Evolutionary conservation across 2,113 vertebrate genomes (phyloP).

Genomic region (Aegithalos caudatus): DNA sequence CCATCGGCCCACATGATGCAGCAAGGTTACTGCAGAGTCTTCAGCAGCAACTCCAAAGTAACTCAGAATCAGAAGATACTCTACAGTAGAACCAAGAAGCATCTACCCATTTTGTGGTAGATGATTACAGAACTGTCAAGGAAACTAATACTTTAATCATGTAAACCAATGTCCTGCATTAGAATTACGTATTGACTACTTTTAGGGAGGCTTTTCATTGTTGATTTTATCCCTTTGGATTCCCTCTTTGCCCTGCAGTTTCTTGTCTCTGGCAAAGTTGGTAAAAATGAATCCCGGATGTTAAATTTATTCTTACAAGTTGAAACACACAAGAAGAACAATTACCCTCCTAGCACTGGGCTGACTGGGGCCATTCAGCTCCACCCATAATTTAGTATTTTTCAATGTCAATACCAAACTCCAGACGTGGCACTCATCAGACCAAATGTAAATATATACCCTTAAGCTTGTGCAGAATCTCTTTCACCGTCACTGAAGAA

Average conservation of each 20-base stretch:
- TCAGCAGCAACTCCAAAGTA: background rate
- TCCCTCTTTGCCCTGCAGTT: too few relatives aligned
- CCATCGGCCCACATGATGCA: background rate
- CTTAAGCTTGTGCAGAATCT: background rate
- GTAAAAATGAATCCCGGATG: background rate
- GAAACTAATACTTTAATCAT: background rate
- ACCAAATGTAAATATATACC: background rate
- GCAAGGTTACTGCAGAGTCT: background rate
- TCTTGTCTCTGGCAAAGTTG: background rate
- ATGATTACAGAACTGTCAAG: background rate
- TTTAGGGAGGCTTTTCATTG: background rate
- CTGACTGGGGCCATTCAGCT: background rate
- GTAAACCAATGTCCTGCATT: background rate
- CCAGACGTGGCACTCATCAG: accelerated
- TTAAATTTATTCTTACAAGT: background rate
- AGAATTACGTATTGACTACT: background rate
- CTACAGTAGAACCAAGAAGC: background rate
- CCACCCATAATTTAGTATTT: background rate
- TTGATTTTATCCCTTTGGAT: background rate
- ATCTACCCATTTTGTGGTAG: background rate
- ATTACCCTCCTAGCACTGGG: background rate
- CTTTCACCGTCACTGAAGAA: background rate
- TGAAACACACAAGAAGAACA: background rate
- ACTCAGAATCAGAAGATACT: background rate
- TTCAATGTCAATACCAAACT: background rate